These are phyloP conservation scores for Zosterops japonicus DNA, from an alignment of 2,113 vertebrate species.

Conservation along the genomic window DNA sequence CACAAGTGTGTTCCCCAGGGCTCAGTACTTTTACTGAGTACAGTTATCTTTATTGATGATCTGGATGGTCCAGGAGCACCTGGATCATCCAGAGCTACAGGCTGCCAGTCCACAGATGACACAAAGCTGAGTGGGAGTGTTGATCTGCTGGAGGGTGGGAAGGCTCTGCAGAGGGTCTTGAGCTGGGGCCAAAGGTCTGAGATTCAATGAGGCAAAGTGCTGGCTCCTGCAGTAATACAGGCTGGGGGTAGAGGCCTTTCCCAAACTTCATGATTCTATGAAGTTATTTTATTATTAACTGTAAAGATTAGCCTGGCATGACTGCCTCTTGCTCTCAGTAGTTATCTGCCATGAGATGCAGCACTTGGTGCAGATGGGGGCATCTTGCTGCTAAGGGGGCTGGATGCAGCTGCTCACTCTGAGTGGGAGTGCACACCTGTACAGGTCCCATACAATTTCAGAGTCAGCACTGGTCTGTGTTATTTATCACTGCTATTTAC, in stretches of 20 bases:
- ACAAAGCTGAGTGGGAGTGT: not conserved
- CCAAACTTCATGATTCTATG: not conserved
- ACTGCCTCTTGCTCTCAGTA: not conserved
- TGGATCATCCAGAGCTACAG: no score
- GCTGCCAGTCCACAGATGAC: not conserved
- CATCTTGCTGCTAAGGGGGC: not conserved
- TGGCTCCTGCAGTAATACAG: not conserved
- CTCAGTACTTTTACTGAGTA: not conserved
- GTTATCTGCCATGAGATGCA: not conserved
- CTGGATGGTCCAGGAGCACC: no score
- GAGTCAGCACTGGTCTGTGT: not conserved
- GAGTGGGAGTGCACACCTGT: not conserved
- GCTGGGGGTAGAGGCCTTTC: not conserved
- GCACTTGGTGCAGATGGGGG: accelerated
- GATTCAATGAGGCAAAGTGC: not conserved
- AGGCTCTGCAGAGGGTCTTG: not conserved
- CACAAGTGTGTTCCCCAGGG: not conserved
- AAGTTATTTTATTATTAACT: not conserved
- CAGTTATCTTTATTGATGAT: not conserved
- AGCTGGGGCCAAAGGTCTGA: not conserved
- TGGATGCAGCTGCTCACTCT: not conserved
- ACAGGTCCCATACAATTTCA: not conserved
- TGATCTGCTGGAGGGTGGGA: not conserved
- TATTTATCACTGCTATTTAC: not conserved
- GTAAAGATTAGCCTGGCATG: not conserved